A percentile compares a stretch with the other conserved stretches of the same genome.
These are phyloP conservation scores for Gryllus bimaculatus DNA, from an alignment of 1,140 invertebrate species.

Conservation along the genomic window DNA sequence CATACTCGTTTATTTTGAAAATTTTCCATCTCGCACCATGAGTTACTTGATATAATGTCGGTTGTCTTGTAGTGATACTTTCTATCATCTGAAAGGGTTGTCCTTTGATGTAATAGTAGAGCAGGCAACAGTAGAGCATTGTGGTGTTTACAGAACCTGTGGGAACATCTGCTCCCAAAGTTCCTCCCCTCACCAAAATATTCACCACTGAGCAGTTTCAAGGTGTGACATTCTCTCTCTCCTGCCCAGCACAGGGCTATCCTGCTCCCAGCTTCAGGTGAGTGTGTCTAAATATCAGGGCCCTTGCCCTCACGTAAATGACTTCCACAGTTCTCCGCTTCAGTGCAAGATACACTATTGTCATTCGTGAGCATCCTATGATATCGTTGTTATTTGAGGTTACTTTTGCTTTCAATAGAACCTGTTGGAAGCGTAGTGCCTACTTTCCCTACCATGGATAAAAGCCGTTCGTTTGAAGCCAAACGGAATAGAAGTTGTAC, in stretches of 20 bases:
- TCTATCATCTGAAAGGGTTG: too few species aligned
- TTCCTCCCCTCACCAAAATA: slow-evolving; percentile 58
- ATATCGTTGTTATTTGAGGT: not conserved
- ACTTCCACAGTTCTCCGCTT: too few species aligned
- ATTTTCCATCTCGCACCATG: too few species aligned
- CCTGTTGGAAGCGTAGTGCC: slow-evolving; percentile 62
- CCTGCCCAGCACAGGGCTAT: slow-evolving; percentile 58
- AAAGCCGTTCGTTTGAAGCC: slow-evolving; percentile 31
- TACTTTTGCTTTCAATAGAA: slow-evolving; percentile 42
- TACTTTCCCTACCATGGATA: slow-evolving; percentile 49
- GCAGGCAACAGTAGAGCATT: not conserved
- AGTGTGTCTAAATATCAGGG: slow-evolving; percentile 20
- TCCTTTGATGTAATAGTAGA: not conserved
- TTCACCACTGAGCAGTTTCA: slow-evolving; percentile 46
- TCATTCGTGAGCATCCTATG: too few species aligned
- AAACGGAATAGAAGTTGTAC: slow-evolving; percentile 33
- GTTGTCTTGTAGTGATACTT: too few species aligned
- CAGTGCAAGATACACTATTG: too few species aligned
- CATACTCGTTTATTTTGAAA: too few species aligned
- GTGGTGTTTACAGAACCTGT: slow-evolving; percentile 45
- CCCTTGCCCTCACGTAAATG: too few species aligned
- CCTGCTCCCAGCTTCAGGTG: slow-evolving; percentile 47
- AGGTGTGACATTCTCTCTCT: slow-evolving; percentile 49
- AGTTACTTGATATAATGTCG: too few species aligned
- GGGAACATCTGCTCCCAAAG: slow-evolving; percentile 53